Evolutionary conservation across 2,888 invertebrate species (phyloP).

Genomic region (Ectropis crepuscularia): DNA sequence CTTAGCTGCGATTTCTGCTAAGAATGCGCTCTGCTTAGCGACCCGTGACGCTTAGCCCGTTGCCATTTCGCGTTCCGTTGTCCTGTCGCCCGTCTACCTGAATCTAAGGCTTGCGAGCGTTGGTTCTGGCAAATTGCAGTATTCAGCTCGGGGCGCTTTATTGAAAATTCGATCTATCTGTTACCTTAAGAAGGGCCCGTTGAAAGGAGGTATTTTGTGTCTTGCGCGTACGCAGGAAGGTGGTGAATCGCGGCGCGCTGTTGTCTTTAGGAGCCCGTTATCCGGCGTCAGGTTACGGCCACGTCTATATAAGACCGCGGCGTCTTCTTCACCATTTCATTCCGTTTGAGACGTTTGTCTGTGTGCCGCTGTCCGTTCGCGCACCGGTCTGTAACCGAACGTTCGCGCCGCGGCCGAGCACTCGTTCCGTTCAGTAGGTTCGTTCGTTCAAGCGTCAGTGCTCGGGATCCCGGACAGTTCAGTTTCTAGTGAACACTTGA

Average conservation of each 20-base stretch:
- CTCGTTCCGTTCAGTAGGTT: slow-evolving; percentile 54
- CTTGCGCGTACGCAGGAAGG: slow-evolving; percentile 62
- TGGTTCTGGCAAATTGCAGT: slow-evolving; percentile 76
- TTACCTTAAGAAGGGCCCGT: slow-evolving; percentile 66
- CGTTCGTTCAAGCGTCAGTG: slow-evolving; percentile 68
- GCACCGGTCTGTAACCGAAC: slow-evolving; percentile 55
- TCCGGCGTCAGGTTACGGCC: slow-evolving; percentile 84
- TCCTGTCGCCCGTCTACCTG: slow-evolving; percentile 58
- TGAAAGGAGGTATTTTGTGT: slow-evolving; percentile 53
- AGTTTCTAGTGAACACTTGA: slow-evolving; percentile 74
- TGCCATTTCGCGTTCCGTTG: slow-evolving; percentile 71
- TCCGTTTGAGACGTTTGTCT: slow-evolving; percentile 78
- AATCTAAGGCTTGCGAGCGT: slow-evolving; percentile 60
- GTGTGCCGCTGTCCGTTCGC: slow-evolving; percentile 64
- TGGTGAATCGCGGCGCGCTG: slow-evolving; percentile 58
- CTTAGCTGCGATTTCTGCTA: slow-evolving; percentile 30
- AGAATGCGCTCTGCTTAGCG: slow-evolving; percentile 41
- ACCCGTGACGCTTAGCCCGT: slow-evolving; percentile 44
- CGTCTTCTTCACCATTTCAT: slow-evolving; percentile 84
- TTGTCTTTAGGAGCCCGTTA: slow-evolving; percentile 75
- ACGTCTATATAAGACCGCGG: slow-evolving; percentile 83
- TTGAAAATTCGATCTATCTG: slow-evolving; percentile 82
- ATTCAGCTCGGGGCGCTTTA: slow-evolving; percentile 78
- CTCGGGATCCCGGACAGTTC: slow-evolving; percentile 70
- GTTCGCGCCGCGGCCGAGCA: slow-evolving; percentile 62